Evolutionary conservation across 2,113 vertebrate genomes (phyloP).

Genomic region (Dryoscopus gambensis): DNA sequence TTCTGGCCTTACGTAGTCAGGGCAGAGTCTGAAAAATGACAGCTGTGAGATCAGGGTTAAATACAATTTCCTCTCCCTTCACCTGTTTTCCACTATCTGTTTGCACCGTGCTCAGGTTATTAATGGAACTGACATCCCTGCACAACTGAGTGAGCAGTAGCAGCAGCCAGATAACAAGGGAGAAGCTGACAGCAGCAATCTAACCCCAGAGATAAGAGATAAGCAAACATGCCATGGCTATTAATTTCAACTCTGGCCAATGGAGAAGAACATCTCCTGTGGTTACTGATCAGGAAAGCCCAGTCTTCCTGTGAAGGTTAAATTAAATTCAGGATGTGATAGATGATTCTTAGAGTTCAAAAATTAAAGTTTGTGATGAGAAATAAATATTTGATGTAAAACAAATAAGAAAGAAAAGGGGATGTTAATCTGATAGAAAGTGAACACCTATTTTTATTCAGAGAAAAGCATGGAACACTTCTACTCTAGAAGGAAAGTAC

Average conservation of each 20-base stretch:
- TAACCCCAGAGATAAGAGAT: constrained; percentile 65
- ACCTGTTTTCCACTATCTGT: constrained; percentile 64
- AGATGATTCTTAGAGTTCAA: neutral
- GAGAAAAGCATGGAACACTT: neutral
- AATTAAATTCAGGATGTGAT: neutral
- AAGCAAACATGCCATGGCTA: constrained; percentile 53
- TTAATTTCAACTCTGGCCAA: constrained; percentile 63
- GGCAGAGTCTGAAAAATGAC: constrained; percentile 66
- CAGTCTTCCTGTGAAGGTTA: neutral
- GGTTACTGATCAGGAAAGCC: neutral
- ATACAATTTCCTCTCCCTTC: constrained; percentile 72
- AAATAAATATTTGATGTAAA: neutral
- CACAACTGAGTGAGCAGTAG: constrained; percentile 73
- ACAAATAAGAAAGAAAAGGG: neutral
- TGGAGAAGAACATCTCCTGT: constrained; percentile 5
- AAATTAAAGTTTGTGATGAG: neutral
- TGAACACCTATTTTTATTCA: neutral
- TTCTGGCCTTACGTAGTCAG: neutral
- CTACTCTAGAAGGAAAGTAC: neutral
- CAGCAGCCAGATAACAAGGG: constrained; percentile 73
- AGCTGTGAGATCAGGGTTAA: constrained; percentile 66
- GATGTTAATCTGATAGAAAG: neutral
- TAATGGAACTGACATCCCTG: constrained; percentile 76
- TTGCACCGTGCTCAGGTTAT: constrained; percentile 66
- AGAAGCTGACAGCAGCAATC: constrained; percentile 68